phyloP scores from a whole-genome alignment of 2,113 vertebrate species.

The Colistium nudipinnis region DNA sequence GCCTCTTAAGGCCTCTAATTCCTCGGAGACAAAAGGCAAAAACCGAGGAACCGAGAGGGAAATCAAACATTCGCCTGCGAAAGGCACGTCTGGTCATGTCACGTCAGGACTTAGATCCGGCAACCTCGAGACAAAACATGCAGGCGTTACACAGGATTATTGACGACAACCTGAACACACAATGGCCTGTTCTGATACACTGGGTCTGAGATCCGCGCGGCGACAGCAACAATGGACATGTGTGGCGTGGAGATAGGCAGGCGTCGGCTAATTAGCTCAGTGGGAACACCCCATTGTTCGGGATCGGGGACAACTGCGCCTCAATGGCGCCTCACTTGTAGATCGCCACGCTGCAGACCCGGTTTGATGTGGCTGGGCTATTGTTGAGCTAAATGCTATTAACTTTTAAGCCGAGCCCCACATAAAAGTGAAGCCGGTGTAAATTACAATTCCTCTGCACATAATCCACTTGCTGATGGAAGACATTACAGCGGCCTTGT shows the following conservation, averaged over 20 bases:
- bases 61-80: slow-evolving; percentile 49
- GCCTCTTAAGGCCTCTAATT: slow-evolving; percentile 66
- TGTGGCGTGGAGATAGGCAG: slow-evolving; percentile 83
- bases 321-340: slow-evolving; percentile 82
- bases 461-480: slow-evolving; percentile 85
- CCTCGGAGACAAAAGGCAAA: slow-evolving; percentile 63
- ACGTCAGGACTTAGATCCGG: slow-evolving; percentile 69
- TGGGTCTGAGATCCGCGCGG: slow-evolving; percentile 64
- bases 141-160: slow-evolving; percentile 83
- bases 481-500: slow-evolving; percentile 83
- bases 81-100: slow-evolving; percentile 76
- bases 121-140: slow-evolving; percentile 71
- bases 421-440: slow-evolving; percentile 85
- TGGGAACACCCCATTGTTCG: slow-evolving; percentile 78
- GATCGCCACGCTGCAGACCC: slow-evolving; percentile 74
- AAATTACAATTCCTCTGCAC: slow-evolving; percentile 82
- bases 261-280: slow-evolving; percentile 81
- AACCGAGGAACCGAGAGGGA: slow-evolving; percentile 46
- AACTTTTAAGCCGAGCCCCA: slow-evolving; percentile 80
- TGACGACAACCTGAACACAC: slow-evolving; percentile 73
- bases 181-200: slow-evolving; percentile 73
- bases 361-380: slow-evolving; percentile 72
- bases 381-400: slow-evolving; percentile 85
- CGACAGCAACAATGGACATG: slow-evolving; percentile 79
- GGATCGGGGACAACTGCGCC: slow-evolving; percentile 55